These are phyloP conservation scores for Eurosta solidaginis DNA, from an alignment of 1,140 invertebrate genomes.

Conservation along the genomic window DNA sequence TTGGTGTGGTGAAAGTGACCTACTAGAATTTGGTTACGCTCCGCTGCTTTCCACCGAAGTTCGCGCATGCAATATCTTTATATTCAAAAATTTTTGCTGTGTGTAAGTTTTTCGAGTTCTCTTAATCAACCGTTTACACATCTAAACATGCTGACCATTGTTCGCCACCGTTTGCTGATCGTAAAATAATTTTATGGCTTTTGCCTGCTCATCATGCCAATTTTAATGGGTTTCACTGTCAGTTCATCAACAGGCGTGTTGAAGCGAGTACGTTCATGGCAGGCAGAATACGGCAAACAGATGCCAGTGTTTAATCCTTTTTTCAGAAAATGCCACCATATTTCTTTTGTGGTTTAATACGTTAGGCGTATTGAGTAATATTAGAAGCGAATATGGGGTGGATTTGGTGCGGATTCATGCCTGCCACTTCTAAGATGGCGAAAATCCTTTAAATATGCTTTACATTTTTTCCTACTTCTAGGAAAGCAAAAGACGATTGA, in stretches of 20 bases:
- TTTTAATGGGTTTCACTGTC: slow-evolving; percentile 33
- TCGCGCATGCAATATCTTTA: no score
- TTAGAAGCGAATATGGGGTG: not conserved
- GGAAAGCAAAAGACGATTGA: not conserved
- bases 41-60: no score
- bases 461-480: not conserved
- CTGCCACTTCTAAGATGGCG: not conserved
- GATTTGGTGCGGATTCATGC: not conserved
- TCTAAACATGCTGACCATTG: not conserved
- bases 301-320: not conserved
- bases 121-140: not conserved
- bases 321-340: not conserved
- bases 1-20: no score
- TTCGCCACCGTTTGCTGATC: slow-evolving; percentile 23
- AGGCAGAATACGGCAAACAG: not conserved
- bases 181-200: slow-evolving; percentile 35
- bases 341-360: not conserved
- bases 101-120: not conserved
- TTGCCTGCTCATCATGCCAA: slow-evolving; percentile 34
- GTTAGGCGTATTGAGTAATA: not conserved
- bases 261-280: not conserved
- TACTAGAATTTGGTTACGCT: no score
- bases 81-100: not conserved
- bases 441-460: not conserved
- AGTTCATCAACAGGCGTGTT: slow-evolving; percentile 33